Conservation (phyloP, 2,888 invertebrate species). For the Capitulum mitella region DNA sequence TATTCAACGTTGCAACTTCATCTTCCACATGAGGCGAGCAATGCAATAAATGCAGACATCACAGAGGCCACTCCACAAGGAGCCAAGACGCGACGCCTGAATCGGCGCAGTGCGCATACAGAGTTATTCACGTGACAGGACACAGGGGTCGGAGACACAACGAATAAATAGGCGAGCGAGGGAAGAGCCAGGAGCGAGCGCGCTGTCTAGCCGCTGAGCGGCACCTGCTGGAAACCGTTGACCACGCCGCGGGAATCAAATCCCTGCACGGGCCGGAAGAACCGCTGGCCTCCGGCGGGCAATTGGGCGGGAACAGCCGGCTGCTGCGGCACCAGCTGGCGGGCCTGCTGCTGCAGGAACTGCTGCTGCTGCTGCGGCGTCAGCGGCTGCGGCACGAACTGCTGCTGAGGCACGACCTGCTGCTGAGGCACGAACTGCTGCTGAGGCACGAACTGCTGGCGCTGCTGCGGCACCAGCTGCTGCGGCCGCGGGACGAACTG, state of each 20-base stretch:
- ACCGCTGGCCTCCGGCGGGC: neutral
- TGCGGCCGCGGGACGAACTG: neutral
- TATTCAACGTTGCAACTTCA: too few species aligned
- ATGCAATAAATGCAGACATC: too few species aligned
- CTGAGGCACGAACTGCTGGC: constrained; percentile 26
- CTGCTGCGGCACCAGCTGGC: constrained; percentile 1
- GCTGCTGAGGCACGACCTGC: constrained; percentile 27
- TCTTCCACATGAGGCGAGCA: too few species aligned
- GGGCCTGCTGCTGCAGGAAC: constrained; percentile 25
- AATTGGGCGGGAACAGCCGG: neutral
- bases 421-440: constrained; percentile 23
- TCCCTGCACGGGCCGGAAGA: constrained; percentile 11
- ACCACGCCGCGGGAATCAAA: neutral
- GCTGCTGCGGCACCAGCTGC: neutral
- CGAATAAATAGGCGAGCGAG: neutral
- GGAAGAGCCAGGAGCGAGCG: neutral
- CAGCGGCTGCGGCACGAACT: constrained; percentile 22
- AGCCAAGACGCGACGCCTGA: neutral
- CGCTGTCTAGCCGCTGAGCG: neutral
- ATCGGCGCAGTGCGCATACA: too few species aligned
- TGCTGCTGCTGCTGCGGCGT: constrained; percentile 24
- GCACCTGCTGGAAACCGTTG: neutral
- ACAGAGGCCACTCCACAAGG: neutral
- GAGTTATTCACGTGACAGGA: neutral
- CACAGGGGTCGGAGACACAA: neutral